Percentiles rank a stretch among this genome's conserved stretches.
Conservation (phyloP, 2,888 invertebrate species). For the Peribatodes rhomboidaria region DNA sequence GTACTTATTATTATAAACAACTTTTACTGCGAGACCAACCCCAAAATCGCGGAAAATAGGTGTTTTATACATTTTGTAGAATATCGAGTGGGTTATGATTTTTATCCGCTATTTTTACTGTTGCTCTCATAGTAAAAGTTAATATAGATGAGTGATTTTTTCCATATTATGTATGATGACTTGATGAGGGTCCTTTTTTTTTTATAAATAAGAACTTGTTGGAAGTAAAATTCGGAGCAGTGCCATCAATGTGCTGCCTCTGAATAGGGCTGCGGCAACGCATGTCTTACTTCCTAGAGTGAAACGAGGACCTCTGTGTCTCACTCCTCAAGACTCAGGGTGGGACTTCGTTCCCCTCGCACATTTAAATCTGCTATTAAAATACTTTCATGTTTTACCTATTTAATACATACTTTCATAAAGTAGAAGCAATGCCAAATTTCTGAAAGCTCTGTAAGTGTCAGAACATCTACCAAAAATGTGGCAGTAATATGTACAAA, state of each 20-base stretch:
- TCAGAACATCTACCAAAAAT: not conserved
- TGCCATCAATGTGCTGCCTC: constrained; percentile 61
- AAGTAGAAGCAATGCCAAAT: not conserved
- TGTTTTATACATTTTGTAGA: not conserved
- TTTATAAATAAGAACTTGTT: constrained; percentile 11
- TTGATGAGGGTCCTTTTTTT: not conserved
- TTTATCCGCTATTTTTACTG: no score
- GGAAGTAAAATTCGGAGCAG: constrained; percentile 73
- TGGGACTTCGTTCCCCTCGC: constrained; percentile 87
- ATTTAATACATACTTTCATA: not conserved
- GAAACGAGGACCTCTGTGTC: constrained; percentile 86
- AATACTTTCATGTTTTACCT: no score
- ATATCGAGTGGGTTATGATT: no score
- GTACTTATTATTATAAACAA: not conserved
- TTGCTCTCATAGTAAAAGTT: no score
- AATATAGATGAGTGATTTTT: no score
- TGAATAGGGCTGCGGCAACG: constrained; percentile 62
- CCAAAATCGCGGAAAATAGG: not conserved
- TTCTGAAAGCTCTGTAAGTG: not conserved
- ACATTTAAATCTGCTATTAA: constrained; percentile 69
- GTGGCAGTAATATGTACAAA: no score
- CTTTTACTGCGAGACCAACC: not conserved
- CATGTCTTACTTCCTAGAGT: constrained; percentile 74
- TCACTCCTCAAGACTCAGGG: constrained; percentile 75
- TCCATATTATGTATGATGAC: not conserved